Percentiles rank a stretch among this genome's conserved stretches.
phyloP scores from a whole-genome alignment of 2,113 vertebrate genomes.

The Albula goreensis region DNA sequence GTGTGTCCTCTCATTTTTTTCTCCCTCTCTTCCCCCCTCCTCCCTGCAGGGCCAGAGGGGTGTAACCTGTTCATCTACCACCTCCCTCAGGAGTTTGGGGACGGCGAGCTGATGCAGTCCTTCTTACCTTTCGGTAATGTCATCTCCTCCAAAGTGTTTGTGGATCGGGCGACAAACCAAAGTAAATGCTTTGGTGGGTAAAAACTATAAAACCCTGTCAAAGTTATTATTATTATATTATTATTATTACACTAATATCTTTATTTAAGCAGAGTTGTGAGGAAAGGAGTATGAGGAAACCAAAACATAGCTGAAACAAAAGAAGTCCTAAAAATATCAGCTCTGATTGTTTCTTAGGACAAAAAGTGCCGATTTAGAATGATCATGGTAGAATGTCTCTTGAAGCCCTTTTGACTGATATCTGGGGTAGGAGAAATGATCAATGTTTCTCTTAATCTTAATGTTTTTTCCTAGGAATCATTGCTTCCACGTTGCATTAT shows the following conservation, averaged over 20 bases:
- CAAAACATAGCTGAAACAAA: not conserved
- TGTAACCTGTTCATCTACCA: conserved; percentile 99
- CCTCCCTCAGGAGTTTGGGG: conserved; percentile 94
- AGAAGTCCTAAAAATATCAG: not conserved
- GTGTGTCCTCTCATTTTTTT: conserved; percentile 29
- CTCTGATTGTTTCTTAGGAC: not conserved
- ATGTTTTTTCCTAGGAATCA: not conserved
- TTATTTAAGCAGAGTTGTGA: not conserved
- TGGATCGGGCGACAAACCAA: conserved; percentile 95
- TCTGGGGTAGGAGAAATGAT: not conserved
- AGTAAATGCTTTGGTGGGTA: conserved; percentile 96
- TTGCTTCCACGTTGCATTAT: not conserved
- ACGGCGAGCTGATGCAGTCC: conserved; percentile 95
- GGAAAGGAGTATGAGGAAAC: not conserved
- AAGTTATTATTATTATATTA: conserved; percentile 54
- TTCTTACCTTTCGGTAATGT: conserved; percentile 96
- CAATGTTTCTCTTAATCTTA: not conserved
- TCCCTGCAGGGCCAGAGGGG: conserved; percentile 88
- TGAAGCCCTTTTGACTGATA: not conserved
- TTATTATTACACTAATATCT: conserved; percentile 31
- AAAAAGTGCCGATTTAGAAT: not conserved
- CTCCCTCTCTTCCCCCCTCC: conserved; percentile 36
- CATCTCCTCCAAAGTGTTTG: conserved; percentile 96
- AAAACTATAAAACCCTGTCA: conserved; percentile 8
- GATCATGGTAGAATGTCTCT: not conserved